Conservation (phyloP, 2,888 invertebrate genomes). For the Mythimna loreyi region DNA sequence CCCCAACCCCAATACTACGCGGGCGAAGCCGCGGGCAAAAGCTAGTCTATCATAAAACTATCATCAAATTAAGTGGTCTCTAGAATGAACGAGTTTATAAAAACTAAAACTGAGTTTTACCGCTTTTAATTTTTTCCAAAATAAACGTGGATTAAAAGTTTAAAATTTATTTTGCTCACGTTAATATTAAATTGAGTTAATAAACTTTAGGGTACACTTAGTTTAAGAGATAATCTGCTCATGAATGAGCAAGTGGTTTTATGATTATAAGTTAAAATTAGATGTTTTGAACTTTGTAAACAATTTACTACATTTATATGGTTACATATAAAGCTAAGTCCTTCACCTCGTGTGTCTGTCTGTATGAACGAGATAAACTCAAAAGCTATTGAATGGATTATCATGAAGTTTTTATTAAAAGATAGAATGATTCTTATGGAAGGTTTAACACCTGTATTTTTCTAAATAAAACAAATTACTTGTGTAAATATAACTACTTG, state of each 20-base stretch:
- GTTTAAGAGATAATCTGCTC: slow-evolving; percentile 29
- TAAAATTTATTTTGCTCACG: slow-evolving; percentile 14
- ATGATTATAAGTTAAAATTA: slow-evolving; percentile 11
- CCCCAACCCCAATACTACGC: no score
- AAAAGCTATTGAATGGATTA: no score
- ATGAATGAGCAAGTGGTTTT: slow-evolving; percentile 32
- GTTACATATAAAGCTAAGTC: no score
- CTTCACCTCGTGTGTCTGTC: no score
- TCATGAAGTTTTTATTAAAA: no score
- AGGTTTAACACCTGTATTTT: no score
- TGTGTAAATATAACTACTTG: no score
- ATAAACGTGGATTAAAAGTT: slow-evolving; percentile 27
- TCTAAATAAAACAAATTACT: no score
- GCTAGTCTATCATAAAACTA: slow-evolving; percentile 3
- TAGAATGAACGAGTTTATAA: slow-evolving; percentile 5
- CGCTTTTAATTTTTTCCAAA: slow-evolving; percentile 15
- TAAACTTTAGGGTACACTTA: slow-evolving; percentile 31
- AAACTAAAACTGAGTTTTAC: slow-evolving; percentile 7
- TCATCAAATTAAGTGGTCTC: neutral
- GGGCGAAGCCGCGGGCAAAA: no score
- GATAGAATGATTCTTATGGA: no score
- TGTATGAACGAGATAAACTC: no score
- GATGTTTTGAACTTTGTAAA: slow-evolving; percentile 12
- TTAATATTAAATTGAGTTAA: slow-evolving; percentile 20
- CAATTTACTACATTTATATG: no score